Percentiles rank a stretch among this genome's conserved stretches.
phyloP scores from a whole-genome alignment of 2,113 vertebrate genomes.

The Falcunculus frontatus region DNA sequence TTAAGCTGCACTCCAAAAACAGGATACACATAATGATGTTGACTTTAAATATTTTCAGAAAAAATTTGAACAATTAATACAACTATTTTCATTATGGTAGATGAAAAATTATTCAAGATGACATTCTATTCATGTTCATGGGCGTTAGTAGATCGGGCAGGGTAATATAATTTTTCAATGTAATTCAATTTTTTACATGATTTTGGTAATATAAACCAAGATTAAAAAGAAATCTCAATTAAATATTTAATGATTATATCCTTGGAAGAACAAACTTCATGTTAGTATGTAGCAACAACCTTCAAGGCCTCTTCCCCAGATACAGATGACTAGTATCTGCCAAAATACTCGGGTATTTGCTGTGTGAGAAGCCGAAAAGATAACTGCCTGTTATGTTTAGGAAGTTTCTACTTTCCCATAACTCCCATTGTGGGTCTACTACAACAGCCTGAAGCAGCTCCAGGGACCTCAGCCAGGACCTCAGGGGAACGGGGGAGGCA shows the following conservation, averaged over 20 bases:
- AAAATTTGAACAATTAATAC: neutral
- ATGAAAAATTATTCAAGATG: neutral
- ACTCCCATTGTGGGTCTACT: neutral
- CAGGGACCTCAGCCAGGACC: neutral
- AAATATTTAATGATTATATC: neutral
- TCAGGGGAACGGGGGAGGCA: neutral
- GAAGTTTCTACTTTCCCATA: neutral
- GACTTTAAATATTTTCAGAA: neutral
- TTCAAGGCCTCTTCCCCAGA: neutral
- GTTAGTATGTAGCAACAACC: neutral
- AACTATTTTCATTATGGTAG: neutral
- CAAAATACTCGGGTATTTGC: too few species aligned
- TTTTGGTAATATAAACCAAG: neutral
- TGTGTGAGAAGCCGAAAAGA: neutral
- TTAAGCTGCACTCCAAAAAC: neutral
- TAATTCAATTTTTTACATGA: neutral
- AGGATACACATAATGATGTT: neutral
- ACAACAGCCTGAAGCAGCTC: neutral
- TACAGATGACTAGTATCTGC: too few species aligned
- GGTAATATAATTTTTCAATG: neutral
- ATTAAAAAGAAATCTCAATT: neutral
- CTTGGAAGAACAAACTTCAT: neutral
- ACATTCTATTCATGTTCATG: neutral
- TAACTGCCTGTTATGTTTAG: neutral
- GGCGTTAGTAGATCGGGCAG: neutral